A percentile compares a stretch with the other conserved stretches of the same genome.
These are phyloP conservation scores for Periophthalmus magnuspinnatus DNA, from an alignment of 2,797 vertebrate genomes.

Conservation along the genomic window DNA sequence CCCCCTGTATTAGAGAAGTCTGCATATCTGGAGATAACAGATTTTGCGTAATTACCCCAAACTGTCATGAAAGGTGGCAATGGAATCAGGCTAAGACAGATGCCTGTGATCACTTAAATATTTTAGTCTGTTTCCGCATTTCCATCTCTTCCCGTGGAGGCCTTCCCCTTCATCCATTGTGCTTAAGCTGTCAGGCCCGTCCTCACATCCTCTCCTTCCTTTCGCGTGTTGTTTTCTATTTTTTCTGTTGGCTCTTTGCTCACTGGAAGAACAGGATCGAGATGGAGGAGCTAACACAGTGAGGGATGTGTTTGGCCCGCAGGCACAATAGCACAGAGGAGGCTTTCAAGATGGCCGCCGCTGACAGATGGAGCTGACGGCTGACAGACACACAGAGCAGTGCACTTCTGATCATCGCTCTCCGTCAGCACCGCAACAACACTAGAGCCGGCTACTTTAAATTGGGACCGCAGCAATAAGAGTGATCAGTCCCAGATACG, in stretches of 20 bases:
- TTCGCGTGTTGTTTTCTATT: conserved; percentile 49
- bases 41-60: too few relatives aligned
- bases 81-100: too few relatives aligned
- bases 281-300: conserved; percentile 37
- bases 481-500: too few relatives aligned
- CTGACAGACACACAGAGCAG: conserved; percentile 63
- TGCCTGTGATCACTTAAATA: background rate
- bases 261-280: conserved; percentile 11
- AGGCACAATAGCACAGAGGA: conserved; percentile 64
- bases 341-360: conserved; percentile 64
- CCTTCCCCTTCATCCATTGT: conserved; percentile 25
- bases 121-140: background rate
- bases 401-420: conserved; percentile 39
- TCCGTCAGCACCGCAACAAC: conserved; percentile 28
- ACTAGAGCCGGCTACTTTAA: background rate
- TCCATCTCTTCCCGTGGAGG: background rate
- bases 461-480: too few relatives aligned
- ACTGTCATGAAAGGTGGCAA: too few relatives aligned
- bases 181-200: conserved; percentile 62
- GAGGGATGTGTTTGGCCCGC: conserved; percentile 68
- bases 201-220: conserved; percentile 58
- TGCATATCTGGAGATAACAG: too few relatives aligned
- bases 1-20: too few relatives aligned
- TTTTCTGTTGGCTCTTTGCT: conserved; percentile 52
- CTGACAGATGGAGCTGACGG: conserved; percentile 70